Conservation (phyloP, 1,140 invertebrate species). For the Spodoptera frugiperda region DNA sequence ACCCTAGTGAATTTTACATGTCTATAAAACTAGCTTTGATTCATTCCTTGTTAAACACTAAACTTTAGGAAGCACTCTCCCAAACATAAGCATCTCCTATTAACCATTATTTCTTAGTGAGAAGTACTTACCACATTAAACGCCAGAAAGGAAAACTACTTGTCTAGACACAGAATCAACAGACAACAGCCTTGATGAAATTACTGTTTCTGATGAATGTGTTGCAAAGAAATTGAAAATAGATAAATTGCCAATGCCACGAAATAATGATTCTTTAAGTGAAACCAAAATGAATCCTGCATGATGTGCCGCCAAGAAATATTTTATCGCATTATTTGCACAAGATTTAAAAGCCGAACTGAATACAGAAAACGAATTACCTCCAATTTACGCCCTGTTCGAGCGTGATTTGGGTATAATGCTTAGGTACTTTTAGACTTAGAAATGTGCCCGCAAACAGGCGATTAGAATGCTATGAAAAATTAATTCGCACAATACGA, state of each 20-base stretch:
- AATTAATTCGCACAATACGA: constrained; percentile 33
- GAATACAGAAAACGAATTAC: constrained; percentile 1
- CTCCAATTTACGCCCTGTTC: constrained; percentile 8
- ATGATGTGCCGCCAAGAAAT: constrained; percentile 32
- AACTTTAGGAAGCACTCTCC: too few species aligned
- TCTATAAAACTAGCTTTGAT: too few species aligned
- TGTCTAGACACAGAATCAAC: constrained; percentile 7
- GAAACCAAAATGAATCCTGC: constrained; percentile 11
- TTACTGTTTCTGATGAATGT: constrained; percentile 18
- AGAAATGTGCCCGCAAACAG: constrained; percentile 23
- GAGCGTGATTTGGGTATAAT: constrained; percentile 3
- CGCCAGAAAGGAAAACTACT: too few species aligned
- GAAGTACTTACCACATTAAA: too few species aligned
- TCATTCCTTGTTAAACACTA: too few species aligned
- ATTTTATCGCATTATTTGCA: constrained; percentile 25
- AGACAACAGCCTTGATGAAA: constrained; percentile 10
- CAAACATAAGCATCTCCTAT: too few species aligned
- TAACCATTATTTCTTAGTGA: too few species aligned
- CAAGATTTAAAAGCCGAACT: constrained; percentile 9
- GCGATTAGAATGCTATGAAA: constrained; percentile 16
- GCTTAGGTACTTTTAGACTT: constrained; percentile 27
- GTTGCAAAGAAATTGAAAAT: neutral
- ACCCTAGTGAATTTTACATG: too few species aligned
- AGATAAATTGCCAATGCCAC: constrained; percentile 4
- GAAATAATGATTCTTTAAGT: constrained; percentile 22